A percentile compares a stretch with the other conserved stretches of the same genome.
Conservation (phyloP, 2,797 vertebrate genomes). For the Okamejei kenojei region DNA sequence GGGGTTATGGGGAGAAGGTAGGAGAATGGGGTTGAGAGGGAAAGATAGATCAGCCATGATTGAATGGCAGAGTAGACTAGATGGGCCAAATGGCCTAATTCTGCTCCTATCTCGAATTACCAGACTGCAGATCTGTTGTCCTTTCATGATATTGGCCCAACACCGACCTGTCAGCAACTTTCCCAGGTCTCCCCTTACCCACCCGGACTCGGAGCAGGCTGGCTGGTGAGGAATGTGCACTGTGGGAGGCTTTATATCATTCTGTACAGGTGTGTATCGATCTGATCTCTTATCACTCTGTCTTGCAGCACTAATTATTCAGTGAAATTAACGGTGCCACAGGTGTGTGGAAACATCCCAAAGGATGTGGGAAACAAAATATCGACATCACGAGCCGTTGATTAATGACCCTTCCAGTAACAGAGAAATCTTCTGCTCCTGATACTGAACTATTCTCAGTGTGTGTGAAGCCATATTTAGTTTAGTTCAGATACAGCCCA, state of each 20-base stretch:
- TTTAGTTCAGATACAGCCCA: too few relatives aligned
- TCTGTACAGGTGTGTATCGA: conserved; percentile 7
- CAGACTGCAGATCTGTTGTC: background rate
- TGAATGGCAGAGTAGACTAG: too few relatives aligned
- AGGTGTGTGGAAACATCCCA: conserved; percentile 28
- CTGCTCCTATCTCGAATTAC: background rate
- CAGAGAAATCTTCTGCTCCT: background rate
- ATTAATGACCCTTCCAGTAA: background rate
- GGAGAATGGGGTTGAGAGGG: too few relatives aligned
- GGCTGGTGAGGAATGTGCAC: background rate
- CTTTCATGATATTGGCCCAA: background rate
- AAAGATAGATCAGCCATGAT: too few relatives aligned
- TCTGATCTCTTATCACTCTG: background rate
- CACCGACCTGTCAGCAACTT: background rate
- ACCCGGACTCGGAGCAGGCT: background rate
- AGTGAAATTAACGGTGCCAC: background rate
- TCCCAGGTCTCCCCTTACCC: background rate
- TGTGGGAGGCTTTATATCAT: background rate
- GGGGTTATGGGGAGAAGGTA: too few relatives aligned
- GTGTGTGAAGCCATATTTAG: background rate
- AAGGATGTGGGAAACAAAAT: background rate
- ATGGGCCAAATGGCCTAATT: too few relatives aligned
- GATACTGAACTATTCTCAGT: background rate
- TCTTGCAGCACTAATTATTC: background rate
- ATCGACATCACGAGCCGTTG: background rate